A percentile compares a stretch with the other conserved stretches of the same genome.
phyloP scores from a whole-genome alignment of 2,888 invertebrate genomes.

The Clunio marinus region DNA sequence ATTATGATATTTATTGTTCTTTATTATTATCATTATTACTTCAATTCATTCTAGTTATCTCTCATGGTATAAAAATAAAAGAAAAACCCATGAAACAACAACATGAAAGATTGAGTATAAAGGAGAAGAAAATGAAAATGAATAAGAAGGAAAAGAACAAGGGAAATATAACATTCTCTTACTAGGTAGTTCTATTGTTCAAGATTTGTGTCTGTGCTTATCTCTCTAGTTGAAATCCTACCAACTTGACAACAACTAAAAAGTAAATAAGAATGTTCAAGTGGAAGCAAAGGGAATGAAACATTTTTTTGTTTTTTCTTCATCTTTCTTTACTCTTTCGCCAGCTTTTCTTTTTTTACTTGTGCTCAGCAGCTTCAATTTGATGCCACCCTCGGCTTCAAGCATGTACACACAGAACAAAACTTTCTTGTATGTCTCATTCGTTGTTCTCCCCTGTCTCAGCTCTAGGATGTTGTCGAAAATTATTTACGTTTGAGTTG shows the following conservation, averaged over 20 bases:
- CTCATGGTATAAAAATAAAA: slow-evolving; percentile 8
- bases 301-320: not conserved
- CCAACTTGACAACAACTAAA: slow-evolving; percentile 32
- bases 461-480: slow-evolving; percentile 23
- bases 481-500: slow-evolving; percentile 32
- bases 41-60: slow-evolving; percentile 38
- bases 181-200: slow-evolving; percentile 21
- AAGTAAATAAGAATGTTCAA: slow-evolving; percentile 34
- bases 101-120: not conserved
- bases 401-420: not conserved
- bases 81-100: not conserved
- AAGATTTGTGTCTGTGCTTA: slow-evolving; percentile 32
- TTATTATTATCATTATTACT: slow-evolving; percentile 38
- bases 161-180: slow-evolving; percentile 2
- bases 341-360: not conserved
- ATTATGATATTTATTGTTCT: slow-evolving; percentile 38
- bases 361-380: not conserved
- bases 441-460: not conserved
- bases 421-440: slow-evolving; percentile 24
- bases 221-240: not conserved
- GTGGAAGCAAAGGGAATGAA: not conserved
- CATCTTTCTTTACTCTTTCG: not conserved
- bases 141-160: not conserved
- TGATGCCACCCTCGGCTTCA: not conserved
- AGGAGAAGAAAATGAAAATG: not conserved